Base-by-base conservation (phyloP, 2,113 vertebrate species). In the Lipophrys pholis region DNA sequence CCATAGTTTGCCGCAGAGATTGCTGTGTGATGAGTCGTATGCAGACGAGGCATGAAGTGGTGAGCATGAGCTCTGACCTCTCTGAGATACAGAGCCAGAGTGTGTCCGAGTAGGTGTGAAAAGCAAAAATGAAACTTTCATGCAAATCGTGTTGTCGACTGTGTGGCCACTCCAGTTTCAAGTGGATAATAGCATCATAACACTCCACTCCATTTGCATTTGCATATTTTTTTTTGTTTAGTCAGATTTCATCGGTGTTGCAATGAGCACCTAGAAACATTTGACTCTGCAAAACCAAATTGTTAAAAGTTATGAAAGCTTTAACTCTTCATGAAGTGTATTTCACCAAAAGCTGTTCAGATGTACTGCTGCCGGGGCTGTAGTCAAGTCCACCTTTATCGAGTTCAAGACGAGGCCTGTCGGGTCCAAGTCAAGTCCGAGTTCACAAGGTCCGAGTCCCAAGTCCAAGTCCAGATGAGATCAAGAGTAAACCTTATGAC, bases 1-100 rank as follows among this genome's bases (percentile, higher is more conserved):
- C 72, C 59, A 40, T 64, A 61, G 70, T 64, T 64, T 70, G 63
- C 53, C 63, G n/a, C 49, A 30, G 63, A 50, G 54, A 69, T 72
- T 73, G 58, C 45, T 39, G 52, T 11, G 48, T 69, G 80, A 91
- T 71, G 53, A 87, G 90, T 84, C 84, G 67, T 68, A 54, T 67
- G 49, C 40, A 39, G 60, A 75, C 68, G 69, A 73, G 57, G 40
- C 45, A 54, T 63, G 76, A 81, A 75, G 75, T 63, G 62, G 41
- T 46, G 52, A 42, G 38, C 54, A 42, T 66, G 15, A 14, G 55
- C 17, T 59, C 21, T 71, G 72, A 83, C 65, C 78, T 73, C 61
- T 50, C 61, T 38, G 21, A 51, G 64, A 64, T 43, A 45, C 35
- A 57, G 51, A 43, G 21, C 52, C 30, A 52, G 14, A 39, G 21